Evolutionary conservation across 1,140 invertebrate species (phyloP), one percentile per base, ranked within the genome.

Genomic region (Dreissena rostriformis): DNA sequence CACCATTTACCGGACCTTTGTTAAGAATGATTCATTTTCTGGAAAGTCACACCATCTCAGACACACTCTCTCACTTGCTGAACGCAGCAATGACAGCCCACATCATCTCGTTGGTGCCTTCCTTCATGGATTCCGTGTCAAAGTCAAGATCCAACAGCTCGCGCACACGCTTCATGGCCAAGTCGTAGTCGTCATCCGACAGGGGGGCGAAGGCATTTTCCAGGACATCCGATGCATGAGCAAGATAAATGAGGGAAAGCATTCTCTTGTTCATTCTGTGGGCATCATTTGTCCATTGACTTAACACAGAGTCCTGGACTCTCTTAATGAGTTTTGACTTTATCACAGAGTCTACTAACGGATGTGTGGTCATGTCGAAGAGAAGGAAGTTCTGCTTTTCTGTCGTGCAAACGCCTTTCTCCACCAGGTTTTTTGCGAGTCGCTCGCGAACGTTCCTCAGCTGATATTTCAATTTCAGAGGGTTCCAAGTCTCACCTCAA

Each of bases 321-420:
- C 92, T 99, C 95, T 99, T 99, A 57, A 99, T 97, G 86, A 99
- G 95, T 89, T 98, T 96, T 88, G 96, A 97, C 95, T 99, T 99
- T n/a, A 98, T 96, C 86, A 96, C 95, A 94, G 97, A 97, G 94
- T 99, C 98, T 74, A 97, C 98, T 61, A 99, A 95, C 55, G 99
- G 99, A 96, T 99, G 99, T 88, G 99, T 99, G 29, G 99, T 99
- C 98, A 99, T 99, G 95, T 99, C 99, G 94, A 99, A 99, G 24
- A 99, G 94, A 86, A 99, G 95, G 94, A 99, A 99, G 94, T 99
- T 99, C 94, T 99, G 99, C 95, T 99, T 99, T 94, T 99, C 99
- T 74, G 99, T 99, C 68, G 98, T 99, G 84, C 99, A 95, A n/a
- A 99, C 98, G 87, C 99, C 99, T 94, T 99, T 99, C 93, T 99